Percentiles rank a stretch among this genome's conserved stretches.
These are phyloP conservation scores for Aplysina aerophoba DNA, from an alignment of 37 sponge, comb jelly and placozoan genomes.

Conservation along the genomic window DNA sequence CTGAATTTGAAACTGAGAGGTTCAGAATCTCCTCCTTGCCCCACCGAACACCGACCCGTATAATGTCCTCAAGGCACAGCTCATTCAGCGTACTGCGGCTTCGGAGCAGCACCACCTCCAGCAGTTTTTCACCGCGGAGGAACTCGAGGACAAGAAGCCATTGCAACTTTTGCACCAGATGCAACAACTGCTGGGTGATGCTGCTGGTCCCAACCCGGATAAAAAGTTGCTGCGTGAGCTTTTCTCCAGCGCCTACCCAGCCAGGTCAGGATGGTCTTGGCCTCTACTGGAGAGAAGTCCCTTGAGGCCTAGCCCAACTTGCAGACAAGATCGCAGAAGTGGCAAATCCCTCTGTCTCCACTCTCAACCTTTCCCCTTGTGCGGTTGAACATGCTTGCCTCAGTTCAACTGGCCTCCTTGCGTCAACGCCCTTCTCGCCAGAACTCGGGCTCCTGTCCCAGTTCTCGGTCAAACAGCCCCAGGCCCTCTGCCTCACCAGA, in stretches of 20 bases:
- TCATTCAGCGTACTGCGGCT: slow-evolving; percentile 4
- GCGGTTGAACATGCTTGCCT: background rate
- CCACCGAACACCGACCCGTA: slow-evolving; percentile 28
- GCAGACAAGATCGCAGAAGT: slow-evolving; percentile 41
- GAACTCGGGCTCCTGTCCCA: too few relatives aligned
- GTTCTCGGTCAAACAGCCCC: too few relatives aligned
- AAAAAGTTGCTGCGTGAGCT: slow-evolving; percentile 36
- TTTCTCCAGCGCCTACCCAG: slow-evolving; percentile 43
- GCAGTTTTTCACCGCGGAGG: slow-evolving; percentile 12
- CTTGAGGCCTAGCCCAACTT: slow-evolving; percentile 37
- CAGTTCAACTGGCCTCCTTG: background rate
- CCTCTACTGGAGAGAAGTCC: background rate
- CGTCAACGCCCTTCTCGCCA: background rate
- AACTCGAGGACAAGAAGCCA: slow-evolving; percentile 33
- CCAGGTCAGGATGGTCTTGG: slow-evolving; percentile 45
- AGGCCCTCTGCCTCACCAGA: background rate
- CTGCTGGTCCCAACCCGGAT: background rate
- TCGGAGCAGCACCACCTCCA: slow-evolving; percentile 36
- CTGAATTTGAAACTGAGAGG: background rate
- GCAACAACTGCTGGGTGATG: slow-evolving; percentile 21
- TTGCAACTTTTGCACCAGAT: background rate
- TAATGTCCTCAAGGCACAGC: slow-evolving; percentile 7
- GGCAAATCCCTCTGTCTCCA: background rate
- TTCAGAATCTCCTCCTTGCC: slow-evolving; percentile 26
- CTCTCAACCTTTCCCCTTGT: background rate